phyloP scores from a whole-genome alignment of 2,797 vertebrate genomes.

The Furcifer pardalis region DNA sequence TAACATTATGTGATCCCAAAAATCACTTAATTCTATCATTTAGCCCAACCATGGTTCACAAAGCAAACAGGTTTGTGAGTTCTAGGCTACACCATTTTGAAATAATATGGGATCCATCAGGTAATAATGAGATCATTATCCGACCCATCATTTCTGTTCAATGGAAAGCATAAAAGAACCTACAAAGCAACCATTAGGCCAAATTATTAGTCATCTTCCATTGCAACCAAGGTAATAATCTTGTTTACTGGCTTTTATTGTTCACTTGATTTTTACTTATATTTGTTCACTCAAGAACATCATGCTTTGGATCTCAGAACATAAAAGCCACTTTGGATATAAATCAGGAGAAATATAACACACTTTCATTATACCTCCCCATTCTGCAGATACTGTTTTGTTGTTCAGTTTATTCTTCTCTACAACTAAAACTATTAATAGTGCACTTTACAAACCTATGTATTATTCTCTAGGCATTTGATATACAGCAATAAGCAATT shows the following conservation, averaged over 20 bases:
- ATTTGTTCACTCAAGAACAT: background rate
- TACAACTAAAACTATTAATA: background rate
- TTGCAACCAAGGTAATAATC: background rate
- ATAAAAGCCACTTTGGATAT: background rate
- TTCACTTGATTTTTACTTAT: conserved; percentile 12
- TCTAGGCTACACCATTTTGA: background rate
- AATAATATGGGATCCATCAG: conserved; percentile 10
- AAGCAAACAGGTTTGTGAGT: background rate
- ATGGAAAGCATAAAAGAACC: background rate
- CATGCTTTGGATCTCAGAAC: background rate
- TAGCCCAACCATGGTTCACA: background rate
- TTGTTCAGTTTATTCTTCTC: background rate
- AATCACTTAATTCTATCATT: background rate
- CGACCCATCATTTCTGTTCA: conserved; percentile 1
- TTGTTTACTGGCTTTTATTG: conserved; percentile 15
- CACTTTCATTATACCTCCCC: background rate
- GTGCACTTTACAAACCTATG: background rate
- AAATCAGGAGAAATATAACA: background rate
- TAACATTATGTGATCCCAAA: background rate
- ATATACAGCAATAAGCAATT: background rate
- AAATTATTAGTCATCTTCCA: background rate
- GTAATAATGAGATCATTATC: conserved; percentile 20
- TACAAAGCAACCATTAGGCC: background rate
- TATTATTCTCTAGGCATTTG: conserved; percentile 3
- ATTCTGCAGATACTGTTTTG: background rate